Evolutionary conservation across 2,797 vertebrate species (phyloP), one percentile per base, ranked within the genome.

Genomic region (Poeciliopsis paucimaculata): DNA sequence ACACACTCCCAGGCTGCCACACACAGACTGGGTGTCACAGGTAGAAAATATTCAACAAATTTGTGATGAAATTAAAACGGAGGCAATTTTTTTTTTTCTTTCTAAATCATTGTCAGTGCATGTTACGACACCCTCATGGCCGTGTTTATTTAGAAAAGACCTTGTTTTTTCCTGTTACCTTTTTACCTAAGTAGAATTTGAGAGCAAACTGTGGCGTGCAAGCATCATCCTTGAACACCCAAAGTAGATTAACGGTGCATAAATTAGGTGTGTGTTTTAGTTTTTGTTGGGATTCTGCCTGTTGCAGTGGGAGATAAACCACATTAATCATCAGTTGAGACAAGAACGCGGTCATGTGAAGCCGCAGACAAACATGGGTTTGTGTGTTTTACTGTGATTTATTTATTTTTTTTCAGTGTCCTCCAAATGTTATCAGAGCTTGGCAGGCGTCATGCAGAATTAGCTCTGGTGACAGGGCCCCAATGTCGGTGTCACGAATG

Each of bases 351-450:
- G 43, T 82, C 75, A 34, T 83, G 76, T 82, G 78, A 85, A 87
- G 78, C 85, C 16, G 47, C 81, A 72, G 16, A 74, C 82, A 66
- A 78, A 86, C 85, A 84, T 66, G 73, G 55, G 79, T 76, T 43
- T 78, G 77, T 77, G 82, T 79, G 79, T 39, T 66, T 74, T 49
- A 77, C 73, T 36, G 80, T 79, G 87, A 79, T 82, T 88, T 88
- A 0, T 70, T 45, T 70, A 1, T 0, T 26, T 39, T 73, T 60
- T 64, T 41, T 41, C 0, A 23, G 28, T 26, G 72, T 75, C 60
- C 78, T 75, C 66, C 51, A 78, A 88, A 83, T 90, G 92, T 91
- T 93, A 93, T 93, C 91, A 87, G 47, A 53, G 39, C 62, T 81
- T n/a, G 34, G 39, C 91, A 91, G 88, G 81, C 83, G 0, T 86